Base-by-base conservation (phyloP, 2,888 invertebrate genomes). In the Troides aeacus region DNA sequence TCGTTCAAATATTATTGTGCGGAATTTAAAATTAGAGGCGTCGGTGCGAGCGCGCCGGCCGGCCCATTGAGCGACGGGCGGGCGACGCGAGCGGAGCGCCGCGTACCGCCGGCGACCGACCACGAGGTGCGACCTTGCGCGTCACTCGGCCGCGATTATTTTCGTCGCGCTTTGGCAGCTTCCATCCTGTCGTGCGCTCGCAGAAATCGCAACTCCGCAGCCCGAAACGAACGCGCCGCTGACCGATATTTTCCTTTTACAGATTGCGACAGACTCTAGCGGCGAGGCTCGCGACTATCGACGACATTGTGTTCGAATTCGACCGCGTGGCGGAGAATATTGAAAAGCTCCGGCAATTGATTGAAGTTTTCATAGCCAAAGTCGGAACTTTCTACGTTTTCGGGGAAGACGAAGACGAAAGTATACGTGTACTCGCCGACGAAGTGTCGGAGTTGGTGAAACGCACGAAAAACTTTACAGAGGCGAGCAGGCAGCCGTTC, bases 221-320 rank as follows among this genome's bases (percentile, higher is more conserved):
- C 76, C 77, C 75, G 74, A 75, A 79, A 77, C 73, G 76, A 78
- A 78, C 78, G 82, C 79, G 70, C 67, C 62, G 62, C 78, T 80
- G 79, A 84, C 78, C 75, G 74, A 73, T 76, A 71, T 77, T 83
- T 78, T 61, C 88, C 78, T 86, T 83, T 87, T 91, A 71, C 93
- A 97, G 97, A 94, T 96, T 97, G 94, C 94, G 95, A 93, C 95
- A 95, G 86, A 95, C 95, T 82, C 93, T 97, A 82, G 94, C 94
- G 90, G 95, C 95, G 84, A 96, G 96, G 92, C 94, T 95, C 84
- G 93, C 94, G 80, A 96, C 96, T 88, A 94, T 95, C 82, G 94
- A 94, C 87, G 94, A 94, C 82, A 96, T 97, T 86, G 94, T 97
- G 83, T 94, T 95, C 81, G 95, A 95, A 89, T 95, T 98, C 86